A percentile compares a stretch with the other conserved stretches of the same genome.
Evolutionary conservation across 2,888 invertebrate genomes (phyloP).

Genomic region (Chaetogeoica ovagalla): DNA sequence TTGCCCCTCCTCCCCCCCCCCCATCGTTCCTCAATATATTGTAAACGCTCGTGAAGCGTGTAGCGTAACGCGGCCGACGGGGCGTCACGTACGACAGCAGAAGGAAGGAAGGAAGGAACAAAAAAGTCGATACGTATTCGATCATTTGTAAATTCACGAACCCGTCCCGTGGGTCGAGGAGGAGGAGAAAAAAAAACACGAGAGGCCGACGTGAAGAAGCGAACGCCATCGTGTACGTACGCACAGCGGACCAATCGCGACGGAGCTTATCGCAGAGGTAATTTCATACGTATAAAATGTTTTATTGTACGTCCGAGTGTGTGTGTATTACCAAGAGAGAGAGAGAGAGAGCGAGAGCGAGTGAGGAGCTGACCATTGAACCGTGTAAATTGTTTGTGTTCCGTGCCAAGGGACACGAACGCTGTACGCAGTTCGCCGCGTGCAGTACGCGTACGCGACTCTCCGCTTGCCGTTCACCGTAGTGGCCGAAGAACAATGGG

Average conservation of each 20-base stretch:
- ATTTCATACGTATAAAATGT: background rate
- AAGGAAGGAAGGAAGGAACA: background rate
- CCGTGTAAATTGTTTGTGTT: slow-evolving; percentile 51
- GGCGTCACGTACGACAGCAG: too few species aligned
- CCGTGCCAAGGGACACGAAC: slow-evolving; percentile 44
- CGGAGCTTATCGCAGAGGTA: background rate
- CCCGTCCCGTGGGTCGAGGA: too few species aligned
- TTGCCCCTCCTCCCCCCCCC: too few species aligned
- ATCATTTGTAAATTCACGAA: slow-evolving; percentile 14
- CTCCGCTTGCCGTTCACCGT: too few species aligned
- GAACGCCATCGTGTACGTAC: slow-evolving; percentile 14
- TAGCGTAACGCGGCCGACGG: slow-evolving; percentile 24
- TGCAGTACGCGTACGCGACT: too few species aligned
- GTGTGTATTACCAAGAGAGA: background rate
- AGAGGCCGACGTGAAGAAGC: background rate
- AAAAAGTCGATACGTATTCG: background rate
- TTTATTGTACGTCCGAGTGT: background rate
- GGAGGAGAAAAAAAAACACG: background rate
- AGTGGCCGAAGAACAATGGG: slow-evolving; percentile 39
- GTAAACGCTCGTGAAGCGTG: slow-evolving; percentile 29
- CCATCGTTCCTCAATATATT: too few species aligned
- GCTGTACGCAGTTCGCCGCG: background rate
- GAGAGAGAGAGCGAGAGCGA: too few species aligned
- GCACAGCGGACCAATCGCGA: slow-evolving; percentile 33
- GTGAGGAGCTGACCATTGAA: slow-evolving; percentile 45